These are phyloP conservation scores for Heliconius hortense DNA, from an alignment of 2,888 invertebrate genomes.

Conservation along the genomic window DNA sequence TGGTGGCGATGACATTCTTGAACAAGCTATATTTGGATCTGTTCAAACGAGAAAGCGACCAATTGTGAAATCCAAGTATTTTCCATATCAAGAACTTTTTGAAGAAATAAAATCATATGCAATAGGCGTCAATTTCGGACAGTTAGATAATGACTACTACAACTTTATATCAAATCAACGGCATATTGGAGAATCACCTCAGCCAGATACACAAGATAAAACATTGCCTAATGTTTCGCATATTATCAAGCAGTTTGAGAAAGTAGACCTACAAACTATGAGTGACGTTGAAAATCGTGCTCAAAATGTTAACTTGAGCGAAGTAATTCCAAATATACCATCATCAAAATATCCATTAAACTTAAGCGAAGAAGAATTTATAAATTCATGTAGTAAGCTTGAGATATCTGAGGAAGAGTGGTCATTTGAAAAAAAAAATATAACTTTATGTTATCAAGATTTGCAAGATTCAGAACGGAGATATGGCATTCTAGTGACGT, in stretches of 20 bases:
- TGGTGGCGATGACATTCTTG: constrained; percentile 56
- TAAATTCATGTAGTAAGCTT: not conserved
- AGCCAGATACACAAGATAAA: constrained; percentile 20
- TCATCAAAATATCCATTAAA: not conserved
- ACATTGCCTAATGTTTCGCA: not conserved
- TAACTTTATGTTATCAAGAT: constrained; percentile 48
- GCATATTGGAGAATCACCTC: constrained; percentile 32
- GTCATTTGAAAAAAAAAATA: constrained; percentile 1
- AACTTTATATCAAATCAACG: constrained; percentile 51
- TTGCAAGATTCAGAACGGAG: constrained; percentile 53
- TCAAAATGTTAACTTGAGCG: not conserved
- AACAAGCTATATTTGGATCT: constrained; percentile 84
- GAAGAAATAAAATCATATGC: constrained; percentile 70
- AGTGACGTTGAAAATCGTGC: not conserved
- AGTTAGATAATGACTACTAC: constrained; percentile 63
- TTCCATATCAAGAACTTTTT: constrained; percentile 63
- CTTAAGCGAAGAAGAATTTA: not conserved
- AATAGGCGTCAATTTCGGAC: constrained; percentile 58
- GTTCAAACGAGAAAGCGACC: constrained; percentile 79
- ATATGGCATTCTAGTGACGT: constrained; percentile 38
- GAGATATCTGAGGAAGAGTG: not conserved
- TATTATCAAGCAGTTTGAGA: not conserved
- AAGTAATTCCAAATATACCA: not conserved
- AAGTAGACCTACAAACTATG: not conserved
- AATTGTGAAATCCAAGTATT: constrained; percentile 45